Evolutionary conservation across 2,888 invertebrate species (phyloP).

Genomic region (Asteroscopus sphinx): DNA sequence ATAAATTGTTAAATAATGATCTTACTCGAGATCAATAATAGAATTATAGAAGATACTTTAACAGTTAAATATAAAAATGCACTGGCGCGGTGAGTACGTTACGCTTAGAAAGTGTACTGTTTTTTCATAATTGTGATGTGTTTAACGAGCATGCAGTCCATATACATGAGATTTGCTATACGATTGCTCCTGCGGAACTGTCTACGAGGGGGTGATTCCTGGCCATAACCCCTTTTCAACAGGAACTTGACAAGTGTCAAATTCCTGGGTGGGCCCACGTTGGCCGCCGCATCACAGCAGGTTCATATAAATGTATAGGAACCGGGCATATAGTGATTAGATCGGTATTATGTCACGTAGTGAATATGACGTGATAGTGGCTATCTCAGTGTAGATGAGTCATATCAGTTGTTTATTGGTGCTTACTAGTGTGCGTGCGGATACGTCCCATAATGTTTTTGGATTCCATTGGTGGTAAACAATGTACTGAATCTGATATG

Average conservation of each 20-base stretch:
- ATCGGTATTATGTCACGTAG: slow-evolving; percentile 66
- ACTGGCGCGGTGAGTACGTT: slow-evolving; percentile 96
- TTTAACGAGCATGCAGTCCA: slow-evolving; percentile 65
- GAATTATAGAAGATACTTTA: slow-evolving; percentile 99
- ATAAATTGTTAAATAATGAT: slow-evolving; percentile 93
- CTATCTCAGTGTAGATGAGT: slow-evolving; percentile 85
- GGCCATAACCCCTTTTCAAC: slow-evolving; percentile 81
- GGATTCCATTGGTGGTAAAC: slow-evolving; percentile 79
- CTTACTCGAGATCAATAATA: slow-evolving; percentile 99
- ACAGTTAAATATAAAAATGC: slow-evolving; percentile 98
- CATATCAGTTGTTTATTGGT: slow-evolving; percentile 81
- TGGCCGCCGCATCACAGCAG: slow-evolving; percentile 70
- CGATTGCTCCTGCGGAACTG: slow-evolving; percentile 53
- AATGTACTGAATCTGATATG: slow-evolving; percentile 68
- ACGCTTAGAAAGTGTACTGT: slow-evolving; percentile 88
- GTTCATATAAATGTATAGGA: slow-evolving; percentile 52
- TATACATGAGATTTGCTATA: slow-evolving; percentile 52
- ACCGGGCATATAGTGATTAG: slow-evolving; percentile 55
- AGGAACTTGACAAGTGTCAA: slow-evolving; percentile 86
- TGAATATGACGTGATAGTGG: slow-evolving; percentile 78
- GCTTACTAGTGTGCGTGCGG: slow-evolving; percentile 77
- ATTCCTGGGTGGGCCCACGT: slow-evolving; percentile 88
- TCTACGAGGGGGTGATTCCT: slow-evolving; percentile 67
- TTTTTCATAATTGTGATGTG: slow-evolving; percentile 78
- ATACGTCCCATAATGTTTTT: slow-evolving; percentile 83